These are phyloP conservation scores for Orchesellides sinensis DNA, from an alignment of 2,888 invertebrate genomes.

Conservation along the genomic window DNA sequence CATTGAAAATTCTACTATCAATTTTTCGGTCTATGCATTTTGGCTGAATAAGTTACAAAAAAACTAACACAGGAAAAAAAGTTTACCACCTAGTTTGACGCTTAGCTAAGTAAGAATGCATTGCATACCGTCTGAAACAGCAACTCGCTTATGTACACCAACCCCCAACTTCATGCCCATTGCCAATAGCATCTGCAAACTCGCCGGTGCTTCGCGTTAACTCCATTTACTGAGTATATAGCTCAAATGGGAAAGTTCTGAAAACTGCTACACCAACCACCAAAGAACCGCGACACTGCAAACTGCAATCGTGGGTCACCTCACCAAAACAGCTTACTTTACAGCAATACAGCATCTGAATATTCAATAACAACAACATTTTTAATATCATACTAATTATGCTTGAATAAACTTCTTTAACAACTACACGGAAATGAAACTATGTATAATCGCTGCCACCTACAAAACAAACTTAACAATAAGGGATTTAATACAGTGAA, in stretches of 20 bases:
- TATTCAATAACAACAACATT: slow-evolving; percentile 65
- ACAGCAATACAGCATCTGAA: slow-evolving; percentile 71
- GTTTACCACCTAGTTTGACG: slow-evolving; percentile 28
- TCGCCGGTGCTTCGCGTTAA: slow-evolving; percentile 50
- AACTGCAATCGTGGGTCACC: slow-evolving; percentile 72
- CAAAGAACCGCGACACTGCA: slow-evolving; percentile 70
- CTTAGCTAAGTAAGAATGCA: slow-evolving; percentile 48
- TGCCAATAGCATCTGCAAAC: slow-evolving; percentile 52
- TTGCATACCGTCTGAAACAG: slow-evolving; percentile 58
- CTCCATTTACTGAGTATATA: slow-evolving; percentile 50
- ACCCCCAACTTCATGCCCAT: slow-evolving; percentile 55
- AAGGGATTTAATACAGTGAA: slow-evolving; percentile 46
- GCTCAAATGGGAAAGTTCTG: slow-evolving; percentile 48
- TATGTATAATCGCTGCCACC: slow-evolving; percentile 9
- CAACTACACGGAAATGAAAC: background rate
- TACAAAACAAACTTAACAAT: too few species aligned
- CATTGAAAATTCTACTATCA: slow-evolving; percentile 19
- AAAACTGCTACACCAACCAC: slow-evolving; percentile 69
- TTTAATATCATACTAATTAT: slow-evolving; percentile 59
- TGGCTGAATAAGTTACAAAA: slow-evolving; percentile 11
- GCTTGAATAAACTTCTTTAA: background rate
- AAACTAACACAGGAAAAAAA: slow-evolving; percentile 34
- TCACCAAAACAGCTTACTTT: slow-evolving; percentile 71
- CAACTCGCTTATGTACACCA: slow-evolving; percentile 59
- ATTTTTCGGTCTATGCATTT: slow-evolving; percentile 28